Evolutionary conservation across 2,888 invertebrate species (phyloP).

Genomic region (Leptinotarsa peninsularis): DNA sequence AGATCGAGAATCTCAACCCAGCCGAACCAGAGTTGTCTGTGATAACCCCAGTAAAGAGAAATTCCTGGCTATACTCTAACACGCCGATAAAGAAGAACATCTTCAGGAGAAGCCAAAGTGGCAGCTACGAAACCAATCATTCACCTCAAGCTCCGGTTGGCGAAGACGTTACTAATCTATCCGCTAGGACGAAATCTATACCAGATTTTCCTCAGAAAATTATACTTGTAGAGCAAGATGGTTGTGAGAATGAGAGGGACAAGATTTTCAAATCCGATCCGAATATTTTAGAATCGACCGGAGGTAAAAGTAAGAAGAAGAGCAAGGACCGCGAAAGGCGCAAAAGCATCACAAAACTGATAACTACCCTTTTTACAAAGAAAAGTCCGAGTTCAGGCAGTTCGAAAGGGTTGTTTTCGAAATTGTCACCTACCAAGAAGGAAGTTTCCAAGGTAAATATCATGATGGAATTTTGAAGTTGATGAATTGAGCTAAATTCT

Average conservation of each 20-base stretch:
- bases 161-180: conserved; percentile 27
- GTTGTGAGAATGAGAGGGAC: conserved; percentile 37
- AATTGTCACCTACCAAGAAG: conserved; percentile 73
- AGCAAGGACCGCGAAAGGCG: conserved; percentile 78
- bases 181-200: conserved; percentile 59
- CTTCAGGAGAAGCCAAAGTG: conserved; percentile 60
- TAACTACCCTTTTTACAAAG: conserved; percentile 85
- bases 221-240: conserved; percentile 26
- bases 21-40: conserved; percentile 14
- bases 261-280: conserved; percentile 64
- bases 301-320: conserved; percentile 63
- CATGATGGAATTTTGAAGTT: not conserved
- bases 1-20: conserved; percentile 45
- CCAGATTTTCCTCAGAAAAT: conserved; percentile 53
- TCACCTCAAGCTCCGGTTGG: conserved; percentile 26
- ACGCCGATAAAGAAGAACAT: conserved; percentile 55
- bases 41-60: conserved; percentile 36
- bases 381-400: conserved; percentile 67
- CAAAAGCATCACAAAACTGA: conserved; percentile 85
- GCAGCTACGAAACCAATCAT: conserved; percentile 49
- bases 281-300: conserved; percentile 59
- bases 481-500: not conserved
- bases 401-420: conserved; percentile 69
- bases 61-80: conserved; percentile 60
- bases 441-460: conserved; percentile 73